phyloP scores from a whole-genome alignment of 2,113 vertebrate species.

The Phrynosoma blainvillii region DNA sequence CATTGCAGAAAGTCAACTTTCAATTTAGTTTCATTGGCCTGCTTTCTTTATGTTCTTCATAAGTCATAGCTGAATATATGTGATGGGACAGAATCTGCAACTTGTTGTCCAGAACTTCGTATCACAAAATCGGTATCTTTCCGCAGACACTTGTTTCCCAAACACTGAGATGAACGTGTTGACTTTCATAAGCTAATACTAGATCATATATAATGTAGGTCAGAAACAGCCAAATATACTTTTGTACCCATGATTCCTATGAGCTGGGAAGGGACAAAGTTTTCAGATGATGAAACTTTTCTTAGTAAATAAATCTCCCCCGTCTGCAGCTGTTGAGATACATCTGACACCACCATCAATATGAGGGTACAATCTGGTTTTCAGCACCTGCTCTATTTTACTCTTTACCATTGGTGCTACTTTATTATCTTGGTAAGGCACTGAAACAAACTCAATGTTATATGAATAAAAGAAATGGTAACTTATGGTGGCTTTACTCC shows the following conservation, averaged over 20 bases:
- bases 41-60: neutral
- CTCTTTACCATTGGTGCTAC: constrained; percentile 13
- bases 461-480: neutral
- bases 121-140: constrained; percentile 37
- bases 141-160: neutral
- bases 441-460: neutral
- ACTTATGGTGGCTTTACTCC: neutral
- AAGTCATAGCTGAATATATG: neutral
- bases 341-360: constrained; percentile 15
- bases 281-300: constrained; percentile 46
- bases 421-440: neutral
- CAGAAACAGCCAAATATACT: neutral
- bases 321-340: constrained; percentile 60
- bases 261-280: constrained; percentile 24
- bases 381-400: constrained; percentile 13
- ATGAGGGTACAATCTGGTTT: constrained; percentile 14
- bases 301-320: constrained; percentile 62
- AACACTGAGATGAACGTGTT: neutral
- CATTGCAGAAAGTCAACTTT: neutral
- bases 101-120: constrained; percentile 32
- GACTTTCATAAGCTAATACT: constrained; percentile 14
- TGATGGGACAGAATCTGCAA: neutral
- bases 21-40: neutral
- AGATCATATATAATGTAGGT: constrained; percentile 2
- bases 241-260: constrained; percentile 49